Evolutionary conservation across 1,140 invertebrate genomes (phyloP), one percentile per base, ranked within the genome.

Genomic region (Mya arenaria): DNA sequence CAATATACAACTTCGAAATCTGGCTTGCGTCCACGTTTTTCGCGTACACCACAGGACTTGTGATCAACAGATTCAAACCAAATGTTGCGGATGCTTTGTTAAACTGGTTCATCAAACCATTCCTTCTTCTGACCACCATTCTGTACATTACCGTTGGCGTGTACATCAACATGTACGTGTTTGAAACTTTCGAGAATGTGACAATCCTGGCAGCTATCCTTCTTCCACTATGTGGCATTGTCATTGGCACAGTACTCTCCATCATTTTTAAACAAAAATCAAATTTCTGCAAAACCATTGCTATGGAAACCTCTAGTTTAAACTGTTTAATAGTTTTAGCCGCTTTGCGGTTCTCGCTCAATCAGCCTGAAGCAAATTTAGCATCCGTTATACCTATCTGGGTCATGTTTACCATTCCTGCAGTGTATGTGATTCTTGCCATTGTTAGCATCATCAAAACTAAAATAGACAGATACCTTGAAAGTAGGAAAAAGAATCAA

Each of bases 121-220:
- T 91, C 37, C 83, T 92, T 60, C 87, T 92, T 30, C 85, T 92
- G 44, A 87, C 89, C 39, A 85, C 87, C 79, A 92, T 92, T 74
- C 85, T 92, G 63, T 91, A 90, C 71, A 89, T 91, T 83, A 92
- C 91, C 17, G 85, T 92, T 15, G 91, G 91, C 62, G 87, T 92
- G 30, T 91, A 92, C 84, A 92, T 92, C 77, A 92, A 92, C 75
- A 91, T 91, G 88, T 92, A 92, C 72, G 87, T 91, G 34, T 91
- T 91, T 82, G 86, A 90, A 58, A 56, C 84, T 30, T 80, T 90
- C n/a, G 84, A 91, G 66, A 73, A 83, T 5, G 82, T 81, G 62
- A 86, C 87, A 4, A 73, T 91, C 36, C 44, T 91, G 28, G 89
- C 88, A 4, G 89, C 89, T 13, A 69, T 89, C 37, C 75, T 90